These are phyloP conservation scores for Amphipyra berbera DNA, from an alignment of 2,888 invertebrate genomes.

Conservation along the genomic window DNA sequence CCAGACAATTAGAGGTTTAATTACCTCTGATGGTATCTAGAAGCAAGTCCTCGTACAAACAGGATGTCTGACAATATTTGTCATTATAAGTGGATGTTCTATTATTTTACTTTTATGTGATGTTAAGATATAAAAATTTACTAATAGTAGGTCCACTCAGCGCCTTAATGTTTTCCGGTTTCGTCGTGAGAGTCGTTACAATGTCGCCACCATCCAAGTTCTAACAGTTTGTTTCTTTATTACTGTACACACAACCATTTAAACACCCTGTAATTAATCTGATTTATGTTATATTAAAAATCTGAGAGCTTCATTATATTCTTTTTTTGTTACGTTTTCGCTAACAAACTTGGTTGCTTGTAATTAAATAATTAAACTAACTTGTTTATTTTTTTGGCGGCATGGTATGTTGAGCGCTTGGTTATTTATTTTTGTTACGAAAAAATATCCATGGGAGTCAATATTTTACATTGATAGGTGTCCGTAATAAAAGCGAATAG, in stretches of 20 bases:
- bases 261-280: conserved; percentile 64
- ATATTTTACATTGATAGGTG: background rate
- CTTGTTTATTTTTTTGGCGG: conserved; percentile 38
- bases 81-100: conserved; percentile 41
- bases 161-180: conserved; percentile 68
- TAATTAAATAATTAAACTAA: conserved; percentile 52
- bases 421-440: conserved; percentile 12
- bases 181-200: conserved; percentile 58
- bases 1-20: conserved; percentile 40
- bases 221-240: conserved; percentile 61
- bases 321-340: conserved; percentile 33
- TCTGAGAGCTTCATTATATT: conserved; percentile 46
- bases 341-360: conserved; percentile 38
- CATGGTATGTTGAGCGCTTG: background rate
- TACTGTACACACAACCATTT: conserved; percentile 60
- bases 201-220: conserved; percentile 56
- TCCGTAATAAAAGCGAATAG: conserved; percentile 2
- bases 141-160: conserved; percentile 51
- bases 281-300: conserved; percentile 64
- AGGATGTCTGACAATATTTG: conserved; percentile 55
- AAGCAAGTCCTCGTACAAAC: conserved; percentile 27
- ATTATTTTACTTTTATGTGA: conserved; percentile 44
- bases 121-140: conserved; percentile 51
- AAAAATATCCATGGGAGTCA: no score
- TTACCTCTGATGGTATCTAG: conserved; percentile 33